phyloP scores from a whole-genome alignment of 2,888 invertebrate genomes.

The Glomeris marginata region DNA sequence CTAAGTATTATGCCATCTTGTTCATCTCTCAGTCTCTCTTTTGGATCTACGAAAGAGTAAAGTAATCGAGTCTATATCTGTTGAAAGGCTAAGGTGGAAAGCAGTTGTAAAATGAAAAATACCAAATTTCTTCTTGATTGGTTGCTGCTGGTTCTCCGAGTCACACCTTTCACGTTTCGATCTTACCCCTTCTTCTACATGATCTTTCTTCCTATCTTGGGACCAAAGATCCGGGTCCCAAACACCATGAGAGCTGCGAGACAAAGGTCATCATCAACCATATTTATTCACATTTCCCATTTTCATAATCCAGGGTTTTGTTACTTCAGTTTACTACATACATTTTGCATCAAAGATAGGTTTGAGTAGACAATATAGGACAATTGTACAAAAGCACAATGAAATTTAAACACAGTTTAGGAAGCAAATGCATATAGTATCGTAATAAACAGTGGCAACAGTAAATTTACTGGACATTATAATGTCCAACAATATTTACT shows the following conservation, averaged over 20 bases:
- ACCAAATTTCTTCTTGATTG: too few species aligned
- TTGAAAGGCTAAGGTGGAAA: neutral
- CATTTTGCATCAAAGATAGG: too few species aligned
- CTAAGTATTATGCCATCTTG: constrained; percentile 70
- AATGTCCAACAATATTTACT: constrained; percentile 33
- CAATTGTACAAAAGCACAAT: neutral
- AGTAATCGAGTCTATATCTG: neutral
- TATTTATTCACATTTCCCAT: too few species aligned
- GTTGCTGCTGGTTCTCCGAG: too few species aligned
- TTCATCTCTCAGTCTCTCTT: constrained; percentile 61
- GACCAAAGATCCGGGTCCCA: constrained; percentile 41
- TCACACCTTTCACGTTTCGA: too few species aligned
- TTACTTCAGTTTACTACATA: too few species aligned
- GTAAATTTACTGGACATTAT: too few species aligned
- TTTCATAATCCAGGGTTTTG: too few species aligned
- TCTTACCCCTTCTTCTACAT: constrained; percentile 42
- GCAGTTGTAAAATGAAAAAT: neutral
- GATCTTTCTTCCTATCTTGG: constrained; percentile 40
- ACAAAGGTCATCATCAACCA: too few species aligned
- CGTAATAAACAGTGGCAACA: too few species aligned
- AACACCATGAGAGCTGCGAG: constrained; percentile 25
- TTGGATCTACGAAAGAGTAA: constrained; percentile 23
- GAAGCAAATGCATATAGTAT: too few species aligned
- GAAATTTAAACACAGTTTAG: too few species aligned
- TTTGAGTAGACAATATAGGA: neutral